Evolutionary conservation across 2,888 invertebrate genomes (phyloP).

Genomic region (Heliconius erato): DNA sequence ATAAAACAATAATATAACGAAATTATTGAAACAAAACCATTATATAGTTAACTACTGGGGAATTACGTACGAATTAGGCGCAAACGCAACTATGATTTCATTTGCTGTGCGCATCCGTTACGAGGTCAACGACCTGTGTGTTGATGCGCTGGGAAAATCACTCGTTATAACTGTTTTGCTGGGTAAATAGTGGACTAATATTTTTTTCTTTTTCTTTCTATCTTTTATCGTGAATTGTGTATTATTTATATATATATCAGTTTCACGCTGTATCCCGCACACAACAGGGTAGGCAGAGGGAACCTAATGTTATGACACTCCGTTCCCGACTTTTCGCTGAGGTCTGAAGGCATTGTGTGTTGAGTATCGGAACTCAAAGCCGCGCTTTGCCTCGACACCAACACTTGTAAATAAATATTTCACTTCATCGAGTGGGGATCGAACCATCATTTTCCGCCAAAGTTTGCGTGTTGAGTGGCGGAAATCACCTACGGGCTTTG

Average conservation of each 20-base stretch:
- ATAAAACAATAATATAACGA: neutral
- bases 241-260: neutral
- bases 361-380: neutral
- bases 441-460: too few relatives aligned
- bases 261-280: neutral
- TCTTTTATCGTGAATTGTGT: neutral
- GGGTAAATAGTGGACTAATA: slow-evolving; percentile 9
- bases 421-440: too few relatives aligned
- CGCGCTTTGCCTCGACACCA: neutral
- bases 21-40: neutral
- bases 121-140: slow-evolving; percentile 57
- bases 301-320: too few relatives aligned
- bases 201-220: slow-evolving; percentile 13
- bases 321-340: too few relatives aligned
- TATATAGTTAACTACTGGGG: neutral
- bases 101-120: slow-evolving; percentile 40
- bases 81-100: slow-evolving; percentile 40
- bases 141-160: slow-evolving; percentile 65
- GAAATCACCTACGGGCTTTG: too few relatives aligned
- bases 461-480: too few relatives aligned
- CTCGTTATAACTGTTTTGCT: slow-evolving; percentile 45
- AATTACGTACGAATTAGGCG: slow-evolving; percentile 37
- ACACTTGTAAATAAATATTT: too few relatives aligned
- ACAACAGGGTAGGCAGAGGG: neutral
- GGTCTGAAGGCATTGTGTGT: too few relatives aligned